A percentile compares a stretch with the other conserved stretches of the same genome.
phyloP scores from a whole-genome alignment of 2,888 invertebrate genomes.

The Pterostichus niger region DNA sequence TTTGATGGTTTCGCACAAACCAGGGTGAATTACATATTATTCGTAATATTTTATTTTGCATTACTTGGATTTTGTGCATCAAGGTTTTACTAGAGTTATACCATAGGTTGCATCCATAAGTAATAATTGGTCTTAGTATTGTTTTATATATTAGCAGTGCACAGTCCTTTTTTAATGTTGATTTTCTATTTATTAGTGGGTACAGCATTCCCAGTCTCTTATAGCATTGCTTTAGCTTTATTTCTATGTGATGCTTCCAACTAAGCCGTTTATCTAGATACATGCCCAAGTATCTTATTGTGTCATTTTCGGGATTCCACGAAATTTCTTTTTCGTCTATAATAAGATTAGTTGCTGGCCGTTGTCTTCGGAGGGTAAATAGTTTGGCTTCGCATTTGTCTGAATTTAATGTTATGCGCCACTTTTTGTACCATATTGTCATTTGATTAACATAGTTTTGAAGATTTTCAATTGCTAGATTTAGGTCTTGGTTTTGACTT shows the following conservation, averaged over 20 bases:
- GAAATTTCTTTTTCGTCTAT: not conserved
- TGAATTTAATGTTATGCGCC: conserved; percentile 2
- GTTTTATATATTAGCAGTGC: conserved; percentile 14
- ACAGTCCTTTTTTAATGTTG: conserved; percentile 1
- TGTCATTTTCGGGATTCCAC: conserved; percentile 5
- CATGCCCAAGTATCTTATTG: conserved; percentile 1
- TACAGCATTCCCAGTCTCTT: conserved; percentile 6
- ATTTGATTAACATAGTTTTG: not conserved
- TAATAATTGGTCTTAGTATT: not conserved
- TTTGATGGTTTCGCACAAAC: conserved; percentile 7
- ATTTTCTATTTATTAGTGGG: conserved; percentile 17
- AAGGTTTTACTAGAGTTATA: not conserved
- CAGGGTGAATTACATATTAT: conserved; percentile 8
- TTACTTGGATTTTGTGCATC: conserved; percentile 6
- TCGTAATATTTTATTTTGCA: conserved; percentile 13
- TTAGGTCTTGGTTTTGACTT: conserved; percentile 14
- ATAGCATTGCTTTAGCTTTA: conserved; percentile 4
- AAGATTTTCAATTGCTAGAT: not conserved
- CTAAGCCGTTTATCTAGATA: not conserved
- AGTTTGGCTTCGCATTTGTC: conserved; percentile 4
- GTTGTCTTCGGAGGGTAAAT: conserved; percentile 20
- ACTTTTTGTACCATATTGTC: conserved; percentile 9
- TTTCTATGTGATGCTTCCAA: not conserved
- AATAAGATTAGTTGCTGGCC: not conserved
- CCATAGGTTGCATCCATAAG: conserved; percentile 12